Conservation (phyloP, 2,113 vertebrate species). For the Anser brachyrhynchus region DNA sequence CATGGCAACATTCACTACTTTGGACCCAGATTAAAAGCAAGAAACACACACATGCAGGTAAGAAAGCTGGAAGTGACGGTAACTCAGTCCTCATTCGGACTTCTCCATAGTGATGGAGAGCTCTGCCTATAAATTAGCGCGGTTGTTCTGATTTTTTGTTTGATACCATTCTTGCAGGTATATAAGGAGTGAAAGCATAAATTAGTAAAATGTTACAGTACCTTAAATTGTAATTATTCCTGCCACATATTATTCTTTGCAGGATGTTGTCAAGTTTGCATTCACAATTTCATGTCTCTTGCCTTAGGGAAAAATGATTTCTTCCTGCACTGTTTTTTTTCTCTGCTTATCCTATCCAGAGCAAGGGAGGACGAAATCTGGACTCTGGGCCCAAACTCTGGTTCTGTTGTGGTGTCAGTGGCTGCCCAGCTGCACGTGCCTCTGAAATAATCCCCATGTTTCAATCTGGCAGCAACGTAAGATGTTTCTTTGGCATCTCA, state of each 20-base stretch:
- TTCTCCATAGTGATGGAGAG: not conserved
- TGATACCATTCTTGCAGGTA: not conserved
- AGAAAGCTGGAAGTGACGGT: not conserved
- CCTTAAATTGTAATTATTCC: not conserved
- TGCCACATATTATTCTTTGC: not conserved
- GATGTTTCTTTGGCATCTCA: not conserved
- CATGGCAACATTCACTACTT: not conserved
- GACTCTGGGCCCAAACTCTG: not conserved
- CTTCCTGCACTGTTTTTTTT: not conserved
- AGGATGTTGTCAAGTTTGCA: not conserved
- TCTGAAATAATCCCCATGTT: not conserved
- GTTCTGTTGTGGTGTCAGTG: not conserved
- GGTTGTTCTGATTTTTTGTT: not conserved
- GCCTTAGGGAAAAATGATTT: not conserved
- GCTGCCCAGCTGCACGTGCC: fast-evolving
- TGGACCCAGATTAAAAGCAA: not conserved
- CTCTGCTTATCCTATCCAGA: not conserved
- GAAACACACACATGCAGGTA: not conserved
- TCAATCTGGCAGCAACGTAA: not conserved
- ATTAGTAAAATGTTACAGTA: not conserved
- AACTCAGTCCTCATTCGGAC: not conserved
- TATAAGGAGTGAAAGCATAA: not conserved
- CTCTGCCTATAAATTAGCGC: too few species aligned
- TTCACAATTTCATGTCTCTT: not conserved
- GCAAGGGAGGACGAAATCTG: not conserved